These are phyloP conservation scores for Amia ocellicauda DNA, from an alignment of 2,113 vertebrate species.

Conservation along the genomic window DNA sequence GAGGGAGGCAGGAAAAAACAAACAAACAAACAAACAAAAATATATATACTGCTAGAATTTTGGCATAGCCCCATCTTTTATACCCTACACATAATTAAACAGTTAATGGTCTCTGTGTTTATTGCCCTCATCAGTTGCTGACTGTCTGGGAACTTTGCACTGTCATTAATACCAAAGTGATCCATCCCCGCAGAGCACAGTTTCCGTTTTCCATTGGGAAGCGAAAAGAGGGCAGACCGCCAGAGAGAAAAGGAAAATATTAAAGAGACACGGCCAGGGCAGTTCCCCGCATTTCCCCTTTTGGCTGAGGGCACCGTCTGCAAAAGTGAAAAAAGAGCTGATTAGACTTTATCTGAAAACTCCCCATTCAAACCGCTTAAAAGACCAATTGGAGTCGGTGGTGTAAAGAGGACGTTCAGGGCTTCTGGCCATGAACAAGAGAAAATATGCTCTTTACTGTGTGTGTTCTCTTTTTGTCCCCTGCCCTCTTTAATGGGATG, in stretches of 20 bases:
- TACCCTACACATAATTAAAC: neutral
- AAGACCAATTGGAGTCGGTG: neutral
- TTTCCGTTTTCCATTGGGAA: slow-evolving; percentile 2
- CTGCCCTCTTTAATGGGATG: too few relatives aligned
- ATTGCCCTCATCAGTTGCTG: neutral
- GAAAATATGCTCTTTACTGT: neutral
- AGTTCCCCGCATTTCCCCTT: neutral
- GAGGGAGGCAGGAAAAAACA: neutral
- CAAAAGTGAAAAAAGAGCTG: too few relatives aligned
- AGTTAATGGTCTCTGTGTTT: neutral
- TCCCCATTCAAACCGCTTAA: neutral
- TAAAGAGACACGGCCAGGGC: neutral
- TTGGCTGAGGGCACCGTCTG: neutral
- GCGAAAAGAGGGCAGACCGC: neutral
- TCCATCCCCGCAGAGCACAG: neutral
- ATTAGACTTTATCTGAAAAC: slow-evolving; percentile 1
- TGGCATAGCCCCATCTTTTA: neutral
- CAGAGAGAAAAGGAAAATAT: neutral
- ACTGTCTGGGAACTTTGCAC: slow-evolving; percentile 5
- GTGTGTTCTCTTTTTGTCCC: neutral
- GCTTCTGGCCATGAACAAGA: neutral
- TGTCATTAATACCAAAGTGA: slow-evolving; percentile 3
- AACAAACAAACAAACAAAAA: neutral
- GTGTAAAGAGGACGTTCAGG: neutral
- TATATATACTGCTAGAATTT: neutral